Base-by-base conservation (phyloP, 2,888 invertebrate species). In the Daptonema setosum region DNA sequence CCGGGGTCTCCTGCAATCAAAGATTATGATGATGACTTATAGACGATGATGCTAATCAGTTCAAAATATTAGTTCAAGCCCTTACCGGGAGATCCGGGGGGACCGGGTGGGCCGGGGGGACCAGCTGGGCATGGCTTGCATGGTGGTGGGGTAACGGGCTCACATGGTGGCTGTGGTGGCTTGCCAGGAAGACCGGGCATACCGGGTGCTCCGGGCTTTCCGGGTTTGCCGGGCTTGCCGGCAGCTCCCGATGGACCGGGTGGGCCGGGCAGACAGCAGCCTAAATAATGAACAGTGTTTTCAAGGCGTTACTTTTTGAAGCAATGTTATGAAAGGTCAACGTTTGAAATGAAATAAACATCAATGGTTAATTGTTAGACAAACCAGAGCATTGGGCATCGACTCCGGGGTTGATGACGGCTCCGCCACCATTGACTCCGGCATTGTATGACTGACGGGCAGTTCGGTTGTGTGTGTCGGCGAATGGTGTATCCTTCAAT, bases 81-180 rank as follows among this genome's bases (percentile, higher is more conserved):
- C n/a, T n/a, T n/a, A 35, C 53, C 53, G 20, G 53, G 35, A 22
- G 53, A 8, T 30, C 59, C 59, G 17, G 57, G 55, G 1, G 55
- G 52, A 24, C 59, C 59, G 17, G 59, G 51, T 2, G 63, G 62
- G 59, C 66, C 65, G 8, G 63, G 59, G n/a, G 65, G 61, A 52
- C 62, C 64, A 20, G 61, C 61, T 56, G 63, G 63, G 61, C 63
- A 65, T 43, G 63, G 64, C 56, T 63, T 64, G 60, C 68, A 68
- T 50, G 68, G 68, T 54, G 68, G 67, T 51, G 67, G 67, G 28
- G 68, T 68, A 59, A 67, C 62, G 51, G 68, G 67, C 60, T 64
- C 64, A 60, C 65, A 65, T 52, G 64, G 56, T 26, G 56, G 56
- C 56, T 26, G 28, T 28, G 56, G 53, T 35, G 53, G 53, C 22